These are phyloP conservation scores for Cryptocheilus praepositus DNA, from an alignment of 2,888 invertebrate genomes.

Conservation along the genomic window DNA sequence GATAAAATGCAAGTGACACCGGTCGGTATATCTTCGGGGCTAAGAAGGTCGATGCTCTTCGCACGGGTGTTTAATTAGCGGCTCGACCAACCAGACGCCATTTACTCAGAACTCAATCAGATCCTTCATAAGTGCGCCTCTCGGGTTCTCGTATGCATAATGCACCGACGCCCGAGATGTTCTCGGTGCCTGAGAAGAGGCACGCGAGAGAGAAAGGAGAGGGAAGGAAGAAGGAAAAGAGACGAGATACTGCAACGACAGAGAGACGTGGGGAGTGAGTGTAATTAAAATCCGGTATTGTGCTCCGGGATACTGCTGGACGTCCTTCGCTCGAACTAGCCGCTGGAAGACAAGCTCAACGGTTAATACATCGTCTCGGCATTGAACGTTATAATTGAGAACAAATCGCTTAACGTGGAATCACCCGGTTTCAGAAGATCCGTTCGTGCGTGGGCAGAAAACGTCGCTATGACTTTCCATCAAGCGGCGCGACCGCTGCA, in stretches of 20 bases:
- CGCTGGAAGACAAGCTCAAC: too few species aligned
- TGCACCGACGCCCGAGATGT: conserved; percentile 57
- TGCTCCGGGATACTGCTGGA: conserved; percentile 28
- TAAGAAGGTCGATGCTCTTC: conserved; percentile 39
- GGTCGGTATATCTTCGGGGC: conserved; percentile 6
- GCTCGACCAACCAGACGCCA: conserved; percentile 69
- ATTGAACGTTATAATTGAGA: too few species aligned
- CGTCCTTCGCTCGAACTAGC: not conserved
- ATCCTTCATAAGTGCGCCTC: conserved; percentile 70
- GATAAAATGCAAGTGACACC: too few species aligned
- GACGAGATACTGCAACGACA: not conserved
- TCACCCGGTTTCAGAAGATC: not conserved
- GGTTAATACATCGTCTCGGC: conserved; percentile 4
- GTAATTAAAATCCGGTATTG: conserved; percentile 62
- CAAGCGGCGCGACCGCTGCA: conserved; percentile 53
- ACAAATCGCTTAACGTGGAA: not conserved
- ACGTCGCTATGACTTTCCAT: not conserved
- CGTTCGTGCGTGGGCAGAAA: not conserved
- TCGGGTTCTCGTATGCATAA: conserved; percentile 68
- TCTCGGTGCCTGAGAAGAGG: conserved; percentile 35
- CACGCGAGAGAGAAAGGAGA: conserved; percentile 9
- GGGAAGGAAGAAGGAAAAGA: not conserved
- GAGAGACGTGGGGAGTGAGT: conserved; percentile 34
- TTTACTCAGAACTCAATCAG: conserved; percentile 74
- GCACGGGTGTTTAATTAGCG: conserved; percentile 71